Evolutionary conservation across 2,888 invertebrate species (phyloP).

Genomic region (Embidobia sp.): DNA sequence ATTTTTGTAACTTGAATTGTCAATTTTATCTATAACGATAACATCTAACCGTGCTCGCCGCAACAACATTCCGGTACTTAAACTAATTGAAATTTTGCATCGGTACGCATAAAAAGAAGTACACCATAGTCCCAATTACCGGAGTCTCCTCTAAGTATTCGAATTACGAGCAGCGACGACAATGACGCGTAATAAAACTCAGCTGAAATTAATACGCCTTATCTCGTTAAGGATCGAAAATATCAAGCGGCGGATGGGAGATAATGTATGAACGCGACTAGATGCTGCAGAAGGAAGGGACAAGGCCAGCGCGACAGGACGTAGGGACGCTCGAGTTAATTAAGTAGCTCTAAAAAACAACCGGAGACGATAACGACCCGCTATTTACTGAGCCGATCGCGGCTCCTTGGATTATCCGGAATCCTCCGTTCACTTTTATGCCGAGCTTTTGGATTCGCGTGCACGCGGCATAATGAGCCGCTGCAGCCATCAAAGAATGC

Average conservation of each 20-base stretch:
- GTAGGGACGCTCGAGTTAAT: conserved; percentile 47
- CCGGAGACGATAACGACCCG: conserved; percentile 55
- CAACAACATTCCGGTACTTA: conserved; percentile 20
- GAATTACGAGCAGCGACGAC: conserved; percentile 38
- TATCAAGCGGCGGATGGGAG: conserved; percentile 21
- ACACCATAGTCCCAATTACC: conserved; percentile 23
- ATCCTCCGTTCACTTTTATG: conserved; percentile 37
- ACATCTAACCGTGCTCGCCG: neutral
- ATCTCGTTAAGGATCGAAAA: conserved; percentile 47
- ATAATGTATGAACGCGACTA: conserved; percentile 34
- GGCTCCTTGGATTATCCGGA: conserved; percentile 45
- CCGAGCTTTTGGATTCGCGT: conserved; percentile 28
- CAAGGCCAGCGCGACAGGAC: conserved; percentile 41
- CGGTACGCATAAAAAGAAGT: conserved; percentile 1
- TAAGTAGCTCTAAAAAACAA: conserved; percentile 57
- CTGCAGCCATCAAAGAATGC: conserved; percentile 14
- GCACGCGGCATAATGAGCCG: conserved; percentile 46
- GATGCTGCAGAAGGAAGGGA: conserved; percentile 6
- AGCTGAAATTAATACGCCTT: conserved; percentile 48
- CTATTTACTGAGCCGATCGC: conserved; percentile 52
- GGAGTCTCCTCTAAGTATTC: conserved; percentile 14
- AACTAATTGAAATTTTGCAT: conserved; percentile 47
- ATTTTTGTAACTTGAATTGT: conserved; percentile 6
- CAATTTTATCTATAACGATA: conserved; percentile 24
- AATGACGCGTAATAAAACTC: conserved; percentile 56